phyloP scores from a whole-genome alignment of 2,113 vertebrate species.

The Corythornis vintsioides region DNA sequence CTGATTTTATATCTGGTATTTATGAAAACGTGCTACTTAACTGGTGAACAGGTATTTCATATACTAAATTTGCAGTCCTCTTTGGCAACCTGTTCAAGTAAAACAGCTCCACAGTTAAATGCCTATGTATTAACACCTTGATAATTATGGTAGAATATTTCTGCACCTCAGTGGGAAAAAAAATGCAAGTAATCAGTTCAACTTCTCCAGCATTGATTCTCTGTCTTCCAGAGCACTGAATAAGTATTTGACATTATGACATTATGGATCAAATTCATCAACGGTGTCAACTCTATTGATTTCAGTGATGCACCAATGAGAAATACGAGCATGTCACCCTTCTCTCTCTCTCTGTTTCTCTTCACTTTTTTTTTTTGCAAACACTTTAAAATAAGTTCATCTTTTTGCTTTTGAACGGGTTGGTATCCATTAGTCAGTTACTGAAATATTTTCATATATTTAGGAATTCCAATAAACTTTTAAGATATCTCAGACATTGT shows the following conservation, averaged over 20 bases:
- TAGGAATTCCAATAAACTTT: neutral
- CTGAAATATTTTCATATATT: neutral
- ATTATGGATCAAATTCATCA: conserved; percentile 52
- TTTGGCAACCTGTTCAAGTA: neutral
- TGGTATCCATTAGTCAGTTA: neutral
- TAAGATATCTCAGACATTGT: neutral
- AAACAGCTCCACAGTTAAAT: conserved; percentile 7
- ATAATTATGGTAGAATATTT: conserved; percentile 16
- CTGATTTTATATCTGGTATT: neutral
- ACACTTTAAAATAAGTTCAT: neutral
- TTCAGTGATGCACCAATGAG: neutral
- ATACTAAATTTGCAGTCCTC: neutral
- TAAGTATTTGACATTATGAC: conserved; percentile 30
- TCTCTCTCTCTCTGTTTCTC: neutral
- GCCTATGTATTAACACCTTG: neutral
- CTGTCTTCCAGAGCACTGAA: conserved; percentile 8
- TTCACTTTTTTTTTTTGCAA: neutral
- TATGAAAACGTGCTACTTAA: neutral
- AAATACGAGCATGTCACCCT: neutral
- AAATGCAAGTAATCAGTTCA: conserved; percentile 3
- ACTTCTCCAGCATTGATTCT: conserved; percentile 11
- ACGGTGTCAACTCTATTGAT: conserved; percentile 5
- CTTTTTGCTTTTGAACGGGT: neutral
- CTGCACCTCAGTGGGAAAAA: conserved; percentile 2
- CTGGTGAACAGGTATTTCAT: neutral